phyloP scores from a whole-genome alignment of 35 echinoderm and acorn worm species.

The Chiridota heheva region DNA sequence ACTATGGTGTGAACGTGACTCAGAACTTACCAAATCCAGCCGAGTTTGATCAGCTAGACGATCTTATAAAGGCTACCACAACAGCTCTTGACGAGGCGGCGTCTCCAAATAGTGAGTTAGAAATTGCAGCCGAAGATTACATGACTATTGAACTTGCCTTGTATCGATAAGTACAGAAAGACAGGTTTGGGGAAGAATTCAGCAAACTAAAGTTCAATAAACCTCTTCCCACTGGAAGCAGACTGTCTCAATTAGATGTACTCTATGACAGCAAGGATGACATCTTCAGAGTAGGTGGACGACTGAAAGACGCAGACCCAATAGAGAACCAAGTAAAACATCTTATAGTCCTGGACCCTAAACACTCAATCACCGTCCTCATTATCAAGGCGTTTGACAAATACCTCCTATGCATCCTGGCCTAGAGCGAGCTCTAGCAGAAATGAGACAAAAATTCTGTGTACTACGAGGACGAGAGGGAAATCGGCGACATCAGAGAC shows the following conservation, averaged over 20 bases:
- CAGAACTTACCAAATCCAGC: background rate
- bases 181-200: constrained; percentile 1
- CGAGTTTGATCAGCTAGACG: background rate
- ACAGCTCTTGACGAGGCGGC: background rate
- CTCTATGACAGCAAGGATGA: background rate
- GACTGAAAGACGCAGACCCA: background rate
- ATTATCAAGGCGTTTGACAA: constrained; percentile 25
- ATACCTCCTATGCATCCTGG: background rate
- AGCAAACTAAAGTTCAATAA: background rate
- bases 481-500: constrained; percentile 13
- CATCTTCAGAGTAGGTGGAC: background rate
- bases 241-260: background rate
- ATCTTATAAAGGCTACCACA: constrained; percentile 2
- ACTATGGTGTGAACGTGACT: background rate
- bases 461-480: constrained; percentile 3
- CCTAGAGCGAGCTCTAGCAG: constrained; percentile 11
- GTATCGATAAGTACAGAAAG: background rate
- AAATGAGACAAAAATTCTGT: constrained; percentile 13
- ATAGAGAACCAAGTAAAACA: background rate
- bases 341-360: constrained; percentile 12
- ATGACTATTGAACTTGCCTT: background rate
- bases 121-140: background rate
- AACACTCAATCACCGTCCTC: constrained; percentile 1
- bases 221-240: background rate
- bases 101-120: no score